Percentiles rank a stretch among this genome's conserved stretches.
phyloP scores from a whole-genome alignment of 2,113 vertebrate genomes.

The Stomatorhinus ivindoensis region DNA sequence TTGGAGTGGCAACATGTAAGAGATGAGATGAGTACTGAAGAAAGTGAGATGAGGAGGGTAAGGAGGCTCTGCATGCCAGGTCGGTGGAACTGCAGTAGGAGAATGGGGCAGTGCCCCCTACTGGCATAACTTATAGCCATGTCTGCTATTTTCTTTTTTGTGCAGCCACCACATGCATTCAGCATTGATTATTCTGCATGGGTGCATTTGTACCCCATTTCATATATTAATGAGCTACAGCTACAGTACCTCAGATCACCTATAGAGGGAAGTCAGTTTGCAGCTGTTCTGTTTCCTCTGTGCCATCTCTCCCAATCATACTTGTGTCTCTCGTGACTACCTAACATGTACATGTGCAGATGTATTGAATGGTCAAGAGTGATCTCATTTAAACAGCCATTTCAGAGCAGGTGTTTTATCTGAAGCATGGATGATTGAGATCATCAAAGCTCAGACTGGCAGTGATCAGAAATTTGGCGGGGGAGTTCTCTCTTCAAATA shows the following conservation, averaged over 20 bases:
- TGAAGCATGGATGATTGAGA: not conserved
- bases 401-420: not conserved
- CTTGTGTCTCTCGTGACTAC: not conserved
- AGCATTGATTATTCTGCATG: not conserved
- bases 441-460: too few relatives aligned
- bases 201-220: not conserved
- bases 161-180: not conserved
- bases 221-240: not conserved
- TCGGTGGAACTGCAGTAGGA: not conserved
- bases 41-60: not conserved
- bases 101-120: not conserved
- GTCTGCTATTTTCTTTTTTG: not conserved
- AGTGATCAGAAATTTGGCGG: too few relatives aligned
- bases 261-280: not conserved
- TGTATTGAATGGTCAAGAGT: not conserved
- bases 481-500: not conserved
- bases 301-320: not conserved
- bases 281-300: not conserved
- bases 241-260: not conserved
- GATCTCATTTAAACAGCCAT: not conserved
- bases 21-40: not conserved
- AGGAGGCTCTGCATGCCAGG: not conserved
- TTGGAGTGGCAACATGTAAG: not conserved
- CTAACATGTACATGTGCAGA: not conserved
- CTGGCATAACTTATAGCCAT: not conserved